phyloP scores from a whole-genome alignment of 2,888 invertebrate species.

The Aromia moschata region DNA sequence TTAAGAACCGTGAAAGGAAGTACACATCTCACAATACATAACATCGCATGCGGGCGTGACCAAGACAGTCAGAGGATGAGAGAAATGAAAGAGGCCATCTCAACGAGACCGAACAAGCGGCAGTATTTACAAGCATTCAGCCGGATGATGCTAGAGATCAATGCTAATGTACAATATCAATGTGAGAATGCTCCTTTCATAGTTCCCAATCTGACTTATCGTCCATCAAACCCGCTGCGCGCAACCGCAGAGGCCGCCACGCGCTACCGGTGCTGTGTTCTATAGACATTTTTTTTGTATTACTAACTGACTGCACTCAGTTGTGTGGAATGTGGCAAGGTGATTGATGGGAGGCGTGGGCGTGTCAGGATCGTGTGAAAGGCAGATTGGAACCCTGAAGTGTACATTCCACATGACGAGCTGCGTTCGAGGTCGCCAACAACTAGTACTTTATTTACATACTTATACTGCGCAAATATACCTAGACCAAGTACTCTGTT shows the following conservation, averaged over 20 bases:
- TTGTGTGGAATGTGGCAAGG: slow-evolving; percentile 59
- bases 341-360: slow-evolving; percentile 49
- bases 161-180: slow-evolving; percentile 59
- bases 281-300: slow-evolving; percentile 24
- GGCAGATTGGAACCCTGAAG: slow-evolving; percentile 73
- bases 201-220: slow-evolving; percentile 78
- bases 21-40: slow-evolving; percentile 63
- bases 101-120: slow-evolving; percentile 65
- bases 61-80: slow-evolving; percentile 63
- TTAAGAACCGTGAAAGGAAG: slow-evolving; percentile 90
- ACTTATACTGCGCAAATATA: slow-evolving; percentile 25
- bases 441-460: slow-evolving; percentile 57
- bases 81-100: slow-evolving; percentile 64
- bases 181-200: slow-evolving; percentile 82
- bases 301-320: slow-evolving; percentile 37
- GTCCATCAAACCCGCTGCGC: slow-evolving; percentile 57
- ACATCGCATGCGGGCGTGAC: slow-evolving; percentile 71
- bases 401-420: slow-evolving; percentile 70
- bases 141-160: slow-evolving; percentile 46
- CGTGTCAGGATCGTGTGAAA: slow-evolving; percentile 48
- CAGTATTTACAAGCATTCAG: slow-evolving; percentile 69
- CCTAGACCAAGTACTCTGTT: slow-evolving; percentile 41
- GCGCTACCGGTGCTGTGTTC: slow-evolving; percentile 30
- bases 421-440: slow-evolving; percentile 53
- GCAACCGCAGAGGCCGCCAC: slow-evolving; percentile 45